Evolutionary conservation across 2,888 invertebrate species (phyloP).

Genomic region (Heteromurus nitidus): DNA sequence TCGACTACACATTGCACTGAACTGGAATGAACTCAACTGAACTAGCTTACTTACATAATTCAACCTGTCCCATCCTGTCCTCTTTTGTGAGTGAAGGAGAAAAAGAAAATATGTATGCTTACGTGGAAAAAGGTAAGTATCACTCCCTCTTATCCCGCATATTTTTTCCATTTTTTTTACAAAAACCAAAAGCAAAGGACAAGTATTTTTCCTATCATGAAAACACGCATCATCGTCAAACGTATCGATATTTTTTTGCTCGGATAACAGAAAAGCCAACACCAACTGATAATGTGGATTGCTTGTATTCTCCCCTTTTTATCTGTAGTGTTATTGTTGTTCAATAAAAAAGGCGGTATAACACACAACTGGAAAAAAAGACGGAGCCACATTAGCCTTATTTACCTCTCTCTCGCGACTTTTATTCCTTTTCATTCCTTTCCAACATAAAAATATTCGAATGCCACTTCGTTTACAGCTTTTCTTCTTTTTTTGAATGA

Average conservation of each 20-base stretch:
- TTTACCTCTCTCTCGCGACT: constrained; percentile 33
- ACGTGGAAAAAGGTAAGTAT: not conserved
- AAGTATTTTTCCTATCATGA: constrained; percentile 44
- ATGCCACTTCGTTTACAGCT: too few species aligned
- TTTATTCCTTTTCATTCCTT: too few species aligned
- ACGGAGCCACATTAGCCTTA: constrained; percentile 38
- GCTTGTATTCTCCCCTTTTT: constrained; percentile 11
- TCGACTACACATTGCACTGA: constrained; percentile 23
- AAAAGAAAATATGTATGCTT: not conserved
- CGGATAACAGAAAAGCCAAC: not conserved
- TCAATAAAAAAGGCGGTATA: constrained; percentile 27
- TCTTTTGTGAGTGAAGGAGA: not conserved
- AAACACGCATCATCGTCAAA: constrained; percentile 42
- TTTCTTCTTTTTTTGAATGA: too few species aligned
- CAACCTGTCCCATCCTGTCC: constrained; percentile 15
- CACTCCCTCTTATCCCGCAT: not conserved
- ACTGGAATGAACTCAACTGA: constrained; percentile 36
- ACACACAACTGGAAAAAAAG: constrained; percentile 41
- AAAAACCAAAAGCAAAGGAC: too few species aligned
- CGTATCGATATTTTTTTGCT: constrained; percentile 21
- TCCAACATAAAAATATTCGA: too few species aligned
- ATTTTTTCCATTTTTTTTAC: constrained; percentile 7
- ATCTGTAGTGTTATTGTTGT: constrained; percentile 46
- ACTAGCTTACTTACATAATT: constrained; percentile 44
- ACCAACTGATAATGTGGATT: not conserved